Conservation (phyloP, 2,113 vertebrate genomes). For the Phoenicopterus ruber region DNA sequence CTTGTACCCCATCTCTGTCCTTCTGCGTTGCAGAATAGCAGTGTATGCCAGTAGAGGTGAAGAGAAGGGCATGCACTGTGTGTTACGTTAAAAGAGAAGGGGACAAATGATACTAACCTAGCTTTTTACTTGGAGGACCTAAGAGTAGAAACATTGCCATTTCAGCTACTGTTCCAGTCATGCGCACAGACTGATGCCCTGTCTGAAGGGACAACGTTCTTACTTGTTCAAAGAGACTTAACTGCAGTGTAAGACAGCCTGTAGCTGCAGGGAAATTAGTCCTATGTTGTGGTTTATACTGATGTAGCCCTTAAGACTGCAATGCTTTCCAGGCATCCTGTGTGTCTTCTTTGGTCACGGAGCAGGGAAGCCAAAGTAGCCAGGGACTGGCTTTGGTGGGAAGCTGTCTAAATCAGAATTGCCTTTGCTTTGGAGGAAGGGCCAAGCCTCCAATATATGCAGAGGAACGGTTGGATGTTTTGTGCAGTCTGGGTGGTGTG, state of each 20-base stretch:
- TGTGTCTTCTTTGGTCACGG: rapidly evolving
- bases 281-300: not conserved
- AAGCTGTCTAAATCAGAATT: not conserved
- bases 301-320: not conserved
- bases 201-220: not conserved
- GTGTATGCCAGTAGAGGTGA: not conserved
- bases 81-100: not conserved
- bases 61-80: not conserved
- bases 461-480: not conserved
- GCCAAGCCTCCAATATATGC: not conserved
- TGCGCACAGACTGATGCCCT: not conserved
- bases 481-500: not conserved
- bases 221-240: not conserved
- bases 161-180: not conserved
- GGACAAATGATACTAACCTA: not conserved
- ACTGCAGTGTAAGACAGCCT: not conserved
- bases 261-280: not conserved
- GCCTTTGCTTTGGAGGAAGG: not conserved
- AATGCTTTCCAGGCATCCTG: not conserved
- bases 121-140: not conserved
- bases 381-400: not conserved
- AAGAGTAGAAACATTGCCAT: not conserved
- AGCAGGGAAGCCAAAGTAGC: not conserved
- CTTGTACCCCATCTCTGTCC: not conserved
- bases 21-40: not conserved